Evolutionary conservation across 2,888 invertebrate genomes (phyloP).

Genomic region (Heliconius ethilla): DNA sequence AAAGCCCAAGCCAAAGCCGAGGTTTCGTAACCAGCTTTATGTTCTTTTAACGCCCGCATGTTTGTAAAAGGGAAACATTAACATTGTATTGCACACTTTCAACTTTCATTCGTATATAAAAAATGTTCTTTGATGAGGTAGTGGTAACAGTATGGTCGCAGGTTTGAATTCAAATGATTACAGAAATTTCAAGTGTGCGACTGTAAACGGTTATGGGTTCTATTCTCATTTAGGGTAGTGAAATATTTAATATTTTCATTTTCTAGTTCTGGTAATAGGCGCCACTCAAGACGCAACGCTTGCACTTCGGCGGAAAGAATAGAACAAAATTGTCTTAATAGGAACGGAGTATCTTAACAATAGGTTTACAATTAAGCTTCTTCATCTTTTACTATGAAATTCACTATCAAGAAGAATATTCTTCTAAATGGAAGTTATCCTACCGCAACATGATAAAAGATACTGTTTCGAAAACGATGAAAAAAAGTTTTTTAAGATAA

Average conservation of each 20-base stretch:
- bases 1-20: conserved; percentile 3
- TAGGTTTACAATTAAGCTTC: too few species aligned
- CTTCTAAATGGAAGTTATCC: not conserved
- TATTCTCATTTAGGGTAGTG: not conserved
- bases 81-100: conserved; percentile 1
- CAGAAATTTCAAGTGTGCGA: not conserved
- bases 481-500: not conserved
- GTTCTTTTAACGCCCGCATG: conserved; percentile 7
- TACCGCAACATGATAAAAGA: not conserved
- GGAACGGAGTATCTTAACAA: too few species aligned
- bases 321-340: too few species aligned
- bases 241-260: not conserved
- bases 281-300: too few species aligned
- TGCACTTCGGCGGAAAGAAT: too few species aligned
- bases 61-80: conserved; percentile 11
- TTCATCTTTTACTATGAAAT: too few species aligned
- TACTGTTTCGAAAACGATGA: too few species aligned
- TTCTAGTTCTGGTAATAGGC: not conserved
- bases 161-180: not conserved
- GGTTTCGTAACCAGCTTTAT: conserved; percentile 3
- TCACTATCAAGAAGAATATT: too few species aligned
- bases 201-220: not conserved
- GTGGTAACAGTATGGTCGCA: not conserved
- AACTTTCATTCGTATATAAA: not conserved
- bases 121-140: not conserved